Base-by-base conservation (phyloP, 2,113 vertebrate genomes). In the Tupaia chinensis region DNA sequence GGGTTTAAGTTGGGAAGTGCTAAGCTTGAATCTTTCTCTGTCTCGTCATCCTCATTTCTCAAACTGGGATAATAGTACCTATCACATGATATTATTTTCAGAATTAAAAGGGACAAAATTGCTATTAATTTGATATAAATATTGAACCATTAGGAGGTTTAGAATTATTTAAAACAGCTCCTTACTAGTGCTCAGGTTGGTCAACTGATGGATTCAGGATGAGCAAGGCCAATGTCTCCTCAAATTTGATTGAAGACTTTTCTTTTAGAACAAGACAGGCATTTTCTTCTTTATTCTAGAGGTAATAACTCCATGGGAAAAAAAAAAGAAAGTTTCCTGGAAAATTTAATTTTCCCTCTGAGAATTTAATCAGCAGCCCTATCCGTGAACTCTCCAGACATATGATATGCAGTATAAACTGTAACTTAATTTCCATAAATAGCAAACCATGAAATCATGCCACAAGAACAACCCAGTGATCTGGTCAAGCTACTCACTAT, bases 381-480 rank as follows among this genome's bases (percentile, higher is more conserved):
- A 53, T 11, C 10, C 44, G n/a, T 87, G 70, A 87, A 61, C 72
- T 79, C 25, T 68, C 20, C 61, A 23, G n/a, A 76, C 79, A 32
- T n/a, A 72, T 69, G 22, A 72, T 60, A 34, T 69, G 23, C 27
- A 68, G 17, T 22, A 32, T 27, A 82, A 73, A 86, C 58, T 74
- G 16, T 66, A 95, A 68, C 16, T 82, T 85, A 79, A 94, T 94
- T 94, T 96, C 60, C 76, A 89, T 84, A 74, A 81, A 79, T 19
- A 91, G 15, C 17, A 95, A 93, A 54, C 32, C 14, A 54, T 89
- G 68, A 91, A 94, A 88, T 90, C 60, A 86, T 1, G 1, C 61
- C 60, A 32, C 54, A 83, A 81, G 9, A 89, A 84, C 53, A 61
- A 76, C 27, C 11, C 58, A 86, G 20, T 23, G 34, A 93, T 61